Evolutionary conservation across 2,797 vertebrate species (phyloP), one percentile per base, ranked within the genome.

Genomic region (Peromyscus attwateri): DNA sequence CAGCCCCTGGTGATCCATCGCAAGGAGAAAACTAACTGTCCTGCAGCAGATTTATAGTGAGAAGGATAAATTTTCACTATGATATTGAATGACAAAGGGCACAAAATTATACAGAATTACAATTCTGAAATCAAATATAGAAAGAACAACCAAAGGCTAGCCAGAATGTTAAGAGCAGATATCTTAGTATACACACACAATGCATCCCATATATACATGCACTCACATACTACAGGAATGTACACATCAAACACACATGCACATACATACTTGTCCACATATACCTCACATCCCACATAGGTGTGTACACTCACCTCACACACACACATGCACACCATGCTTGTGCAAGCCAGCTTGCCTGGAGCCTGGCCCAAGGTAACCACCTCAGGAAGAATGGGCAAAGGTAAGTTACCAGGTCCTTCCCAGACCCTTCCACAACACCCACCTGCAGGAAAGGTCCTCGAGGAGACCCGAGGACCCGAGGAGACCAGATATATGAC

Each of bases 211-310:
- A 57, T 3, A 6, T 62, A 40, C 52, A 46, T 21, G 4, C 6
- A 4, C 11, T 1, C 10, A 68, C 14, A 12, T 7, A 31, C 27
- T 16, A 14, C 1, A 4, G 3, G 0, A 2, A 46, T 7, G 1
- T 14, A 11, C 29, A 27, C 6, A 55, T 9, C n/a, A 29, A 31
- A 55, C 23, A n/a, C 87, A 73, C 43, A 64, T 6, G 57, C 25
- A 57, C 46, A 40, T 7, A 43, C 6, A 11, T 3, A 0, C 12
- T 37, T 11, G 12, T 13, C 0, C 43, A n/a, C 29, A 43, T 23
- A 21, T 6, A 57, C 14, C 73, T 46, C 16, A 16, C 2, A 9
- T 19, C 3, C 37, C 16, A 21, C 4, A 3, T 7, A 1, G 3
- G 55, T 12, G 1, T 34, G 0, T 17, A 16, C 21, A 31, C 9